phyloP scores from a whole-genome alignment of 64 coral and sea anemone genomes.

The Actinia equina region DNA sequence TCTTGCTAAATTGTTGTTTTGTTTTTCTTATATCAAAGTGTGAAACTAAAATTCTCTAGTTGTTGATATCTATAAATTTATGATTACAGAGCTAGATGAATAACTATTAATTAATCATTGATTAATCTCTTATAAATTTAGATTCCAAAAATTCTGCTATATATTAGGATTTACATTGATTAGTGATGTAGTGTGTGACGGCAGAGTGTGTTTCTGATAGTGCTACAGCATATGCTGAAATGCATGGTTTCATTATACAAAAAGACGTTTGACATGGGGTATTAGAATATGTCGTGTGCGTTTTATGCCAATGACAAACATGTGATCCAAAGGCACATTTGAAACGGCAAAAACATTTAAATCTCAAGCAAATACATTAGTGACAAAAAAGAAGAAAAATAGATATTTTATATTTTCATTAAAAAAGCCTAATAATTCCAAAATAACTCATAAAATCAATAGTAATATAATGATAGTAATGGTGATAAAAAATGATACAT shows the following conservation, averaged over 20 bases:
- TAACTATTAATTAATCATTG: neutral
- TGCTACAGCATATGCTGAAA: slow-evolving; percentile 3
- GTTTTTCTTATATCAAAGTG: too few species aligned
- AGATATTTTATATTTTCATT: too few species aligned
- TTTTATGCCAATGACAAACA: neutral
- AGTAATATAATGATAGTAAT: neutral
- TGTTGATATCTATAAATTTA: too few species aligned
- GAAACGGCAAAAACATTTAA: neutral
- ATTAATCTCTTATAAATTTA: neutral
- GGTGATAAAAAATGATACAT: neutral
- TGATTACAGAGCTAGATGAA: too few species aligned
- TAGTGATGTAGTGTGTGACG: neutral
- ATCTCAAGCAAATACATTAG: too few species aligned
- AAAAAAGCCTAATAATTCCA: neutral
- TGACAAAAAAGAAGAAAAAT: too few species aligned
- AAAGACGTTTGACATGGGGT: neutral
- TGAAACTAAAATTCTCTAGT: too few species aligned
- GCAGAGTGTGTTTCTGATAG: neutral
- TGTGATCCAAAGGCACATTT: neutral
- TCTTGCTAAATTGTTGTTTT: too few species aligned
- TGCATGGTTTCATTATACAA: neutral
- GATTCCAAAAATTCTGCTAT: neutral
- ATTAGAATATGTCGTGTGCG: neutral
- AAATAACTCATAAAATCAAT: neutral
- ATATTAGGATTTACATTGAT: neutral